phyloP scores from a whole-genome alignment of 2,888 invertebrate species.

The Ophraella communa region DNA sequence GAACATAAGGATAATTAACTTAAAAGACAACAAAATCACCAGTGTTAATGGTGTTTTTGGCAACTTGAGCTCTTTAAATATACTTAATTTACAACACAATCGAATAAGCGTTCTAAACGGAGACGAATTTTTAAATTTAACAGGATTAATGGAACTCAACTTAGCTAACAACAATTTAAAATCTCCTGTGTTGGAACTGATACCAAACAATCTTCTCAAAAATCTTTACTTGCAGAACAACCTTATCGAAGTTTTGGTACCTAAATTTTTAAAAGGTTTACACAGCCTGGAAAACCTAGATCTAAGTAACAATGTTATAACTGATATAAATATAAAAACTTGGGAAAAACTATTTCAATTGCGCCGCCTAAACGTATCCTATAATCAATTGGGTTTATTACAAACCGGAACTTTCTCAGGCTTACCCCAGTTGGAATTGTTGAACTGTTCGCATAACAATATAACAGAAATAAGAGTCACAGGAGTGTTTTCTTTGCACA shows the following conservation, averaged over 20 bases:
- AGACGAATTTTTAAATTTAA: conserved; percentile 48
- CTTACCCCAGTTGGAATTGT: conserved; percentile 51
- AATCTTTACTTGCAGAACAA: conserved; percentile 50
- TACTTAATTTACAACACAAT: conserved; percentile 51
- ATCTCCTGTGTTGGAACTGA: conserved; percentile 38
- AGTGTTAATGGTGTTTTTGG: conserved; percentile 42
- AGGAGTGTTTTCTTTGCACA: conserved; percentile 52
- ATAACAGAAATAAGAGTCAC: conserved; percentile 48
- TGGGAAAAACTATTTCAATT: conserved; percentile 48
- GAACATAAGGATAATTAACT: conserved; percentile 48
- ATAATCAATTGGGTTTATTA: conserved; percentile 49
- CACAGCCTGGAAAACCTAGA: conserved; percentile 50
- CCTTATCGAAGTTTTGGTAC: conserved; percentile 43
- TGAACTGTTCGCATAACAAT: conserved; percentile 53
- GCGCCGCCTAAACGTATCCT: conserved; percentile 47
- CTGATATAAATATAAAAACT: conserved; percentile 43
- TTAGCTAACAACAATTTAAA: conserved; percentile 48
- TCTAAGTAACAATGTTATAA: conserved; percentile 49
- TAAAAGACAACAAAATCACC: conserved; percentile 49
- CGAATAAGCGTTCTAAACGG: conserved; percentile 44
- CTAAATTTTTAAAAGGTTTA: conserved; percentile 48
- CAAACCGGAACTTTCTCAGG: conserved; percentile 52
- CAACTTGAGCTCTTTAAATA: conserved; percentile 42
- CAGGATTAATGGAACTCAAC: conserved; percentile 46
- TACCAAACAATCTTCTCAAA: conserved; percentile 43